phyloP scores from a whole-genome alignment of 2,113 vertebrate genomes.

The Apodemus speciosus region DNA sequence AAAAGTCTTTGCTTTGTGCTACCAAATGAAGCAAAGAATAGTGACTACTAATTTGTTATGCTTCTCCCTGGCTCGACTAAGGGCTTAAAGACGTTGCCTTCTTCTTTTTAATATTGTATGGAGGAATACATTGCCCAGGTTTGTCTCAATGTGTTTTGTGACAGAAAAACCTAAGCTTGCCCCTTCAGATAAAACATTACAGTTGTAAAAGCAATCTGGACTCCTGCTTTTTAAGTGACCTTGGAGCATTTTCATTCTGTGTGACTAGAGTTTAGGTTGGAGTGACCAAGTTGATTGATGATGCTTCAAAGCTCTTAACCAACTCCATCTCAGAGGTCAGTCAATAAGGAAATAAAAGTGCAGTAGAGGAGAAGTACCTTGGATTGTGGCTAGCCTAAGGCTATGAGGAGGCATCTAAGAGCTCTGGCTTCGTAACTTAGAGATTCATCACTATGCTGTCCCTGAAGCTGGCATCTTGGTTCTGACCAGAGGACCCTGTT shows the following conservation, averaged over 20 bases:
- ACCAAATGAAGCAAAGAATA: neutral
- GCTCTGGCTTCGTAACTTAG: neutral
- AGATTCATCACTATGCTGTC: neutral
- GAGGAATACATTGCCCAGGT: neutral
- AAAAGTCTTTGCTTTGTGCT: neutral
- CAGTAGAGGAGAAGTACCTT: neutral
- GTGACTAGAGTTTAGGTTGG: neutral
- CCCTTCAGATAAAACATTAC: neutral
- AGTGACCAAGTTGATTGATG: neutral
- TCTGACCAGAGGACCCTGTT: neutral
- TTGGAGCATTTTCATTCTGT: neutral
- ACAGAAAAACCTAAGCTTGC: neutral
- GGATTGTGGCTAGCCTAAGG: neutral
- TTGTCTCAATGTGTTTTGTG: neutral
- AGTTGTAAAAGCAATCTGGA: neutral
- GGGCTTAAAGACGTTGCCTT: neutral
- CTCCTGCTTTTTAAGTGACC: neutral
- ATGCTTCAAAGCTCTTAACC: neutral
- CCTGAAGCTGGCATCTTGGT: neutral
- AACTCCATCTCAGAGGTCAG: neutral
- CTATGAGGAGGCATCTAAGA: neutral
- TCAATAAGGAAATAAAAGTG: neutral
- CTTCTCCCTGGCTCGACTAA: neutral
- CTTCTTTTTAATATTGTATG: neutral
- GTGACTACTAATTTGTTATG: neutral